Conservation (phyloP, 2,113 vertebrate genomes). For the Acrocephalus arundinaceus region DNA sequence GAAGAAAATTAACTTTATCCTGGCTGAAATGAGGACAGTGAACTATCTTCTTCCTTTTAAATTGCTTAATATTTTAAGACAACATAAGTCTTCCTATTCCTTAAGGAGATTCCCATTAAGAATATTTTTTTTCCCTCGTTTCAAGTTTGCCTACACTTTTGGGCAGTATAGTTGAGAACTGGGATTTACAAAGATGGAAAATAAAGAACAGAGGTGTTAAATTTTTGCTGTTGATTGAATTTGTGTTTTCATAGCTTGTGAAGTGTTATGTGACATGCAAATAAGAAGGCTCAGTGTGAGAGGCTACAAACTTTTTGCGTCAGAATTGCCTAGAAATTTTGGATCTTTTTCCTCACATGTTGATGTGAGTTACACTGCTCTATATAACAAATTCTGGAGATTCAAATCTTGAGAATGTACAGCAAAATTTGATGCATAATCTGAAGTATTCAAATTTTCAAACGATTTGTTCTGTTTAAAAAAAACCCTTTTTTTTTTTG, state of each 20-base stretch:
- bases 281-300: neutral
- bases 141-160: neutral
- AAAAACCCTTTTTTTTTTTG: neutral
- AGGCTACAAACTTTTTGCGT: neutral
- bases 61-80: neutral
- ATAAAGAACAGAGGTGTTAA: neutral
- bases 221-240: neutral
- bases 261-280: neutral
- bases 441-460: neutral
- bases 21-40: neutral
- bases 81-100: neutral
- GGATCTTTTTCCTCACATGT: neutral
- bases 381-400: neutral
- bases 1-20: neutral
- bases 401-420: neutral
- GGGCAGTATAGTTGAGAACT: neutral
- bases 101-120: neutral
- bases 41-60: neutral
- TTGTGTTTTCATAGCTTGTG: neutral
- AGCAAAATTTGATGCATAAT: neutral
- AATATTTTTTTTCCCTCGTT: neutral
- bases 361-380: neutral
- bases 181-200: neutral
- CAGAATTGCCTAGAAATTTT: neutral
- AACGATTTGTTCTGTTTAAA: neutral